A percentile compares a stretch with the other conserved stretches of the same genome.
phyloP scores from a whole-genome alignment of 2,888 invertebrate species.

The Drosophila atroscutellata region DNA sequence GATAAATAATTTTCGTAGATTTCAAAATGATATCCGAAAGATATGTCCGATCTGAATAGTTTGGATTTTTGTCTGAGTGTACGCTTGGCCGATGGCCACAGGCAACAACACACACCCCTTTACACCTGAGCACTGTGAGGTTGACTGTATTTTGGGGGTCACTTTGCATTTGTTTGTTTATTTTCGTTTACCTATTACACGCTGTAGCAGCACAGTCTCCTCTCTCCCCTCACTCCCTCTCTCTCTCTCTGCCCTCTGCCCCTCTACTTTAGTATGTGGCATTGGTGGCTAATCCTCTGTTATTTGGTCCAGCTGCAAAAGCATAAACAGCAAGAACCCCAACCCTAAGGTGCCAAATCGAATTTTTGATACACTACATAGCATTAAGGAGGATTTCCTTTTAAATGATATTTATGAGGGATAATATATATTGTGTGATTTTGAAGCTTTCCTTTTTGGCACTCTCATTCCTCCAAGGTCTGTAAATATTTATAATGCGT shows the following conservation, averaged over 20 bases:
- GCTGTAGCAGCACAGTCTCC: slow-evolving; percentile 12
- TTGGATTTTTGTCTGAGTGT: slow-evolving; percentile 3
- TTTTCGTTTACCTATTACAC: slow-evolving; percentile 70
- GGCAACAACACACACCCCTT: slow-evolving; percentile 22
- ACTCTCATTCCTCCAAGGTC: neutral
- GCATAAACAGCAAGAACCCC: slow-evolving; percentile 42
- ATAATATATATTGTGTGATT: neutral
- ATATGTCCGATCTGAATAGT: neutral
- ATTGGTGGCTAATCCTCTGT: slow-evolving; percentile 65
- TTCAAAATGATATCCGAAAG: neutral
- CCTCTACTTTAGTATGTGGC: slow-evolving; percentile 13
- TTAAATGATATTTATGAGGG: neutral
- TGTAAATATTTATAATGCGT: neutral
- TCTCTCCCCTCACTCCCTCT: neutral
- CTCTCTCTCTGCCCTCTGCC: neutral
- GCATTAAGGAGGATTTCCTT: neutral
- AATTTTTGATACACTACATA: slow-evolving; percentile 24
- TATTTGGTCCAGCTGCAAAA: slow-evolving; percentile 51
- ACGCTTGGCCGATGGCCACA: slow-evolving; percentile 55
- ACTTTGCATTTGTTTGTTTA: slow-evolving; percentile 68
- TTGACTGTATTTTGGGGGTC: slow-evolving; percentile 49
- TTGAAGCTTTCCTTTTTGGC: neutral
- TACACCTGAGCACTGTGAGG: slow-evolving; percentile 13
- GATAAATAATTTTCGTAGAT: neutral
- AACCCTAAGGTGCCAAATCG: slow-evolving; percentile 1